Evolutionary conservation across 2,113 vertebrate genomes (phyloP).

Genomic region (Protobothrops mucrosquamatus): DNA sequence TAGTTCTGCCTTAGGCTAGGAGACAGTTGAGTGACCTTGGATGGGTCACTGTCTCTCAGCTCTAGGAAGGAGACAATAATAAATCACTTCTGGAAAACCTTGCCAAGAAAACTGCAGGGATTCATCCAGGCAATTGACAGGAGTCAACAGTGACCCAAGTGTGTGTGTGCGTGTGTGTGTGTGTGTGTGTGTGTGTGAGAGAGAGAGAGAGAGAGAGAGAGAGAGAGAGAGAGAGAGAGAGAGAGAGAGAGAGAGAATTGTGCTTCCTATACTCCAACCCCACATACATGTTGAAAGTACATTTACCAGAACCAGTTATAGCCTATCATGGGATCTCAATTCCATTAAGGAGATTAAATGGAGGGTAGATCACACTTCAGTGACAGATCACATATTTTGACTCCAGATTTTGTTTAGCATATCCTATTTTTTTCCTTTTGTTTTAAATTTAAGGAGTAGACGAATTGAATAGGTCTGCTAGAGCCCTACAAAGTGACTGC

Average conservation of each 20-base stretch:
- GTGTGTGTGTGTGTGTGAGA: too few species aligned
- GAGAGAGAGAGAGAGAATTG: not conserved
- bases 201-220: too few species aligned
- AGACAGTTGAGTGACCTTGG: too few species aligned
- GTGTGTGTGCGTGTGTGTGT: too few species aligned
- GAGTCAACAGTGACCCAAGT: too few species aligned
- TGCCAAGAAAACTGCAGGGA: too few species aligned
- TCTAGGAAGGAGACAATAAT: too few species aligned
- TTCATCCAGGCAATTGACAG: too few species aligned
- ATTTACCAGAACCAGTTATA: not conserved
- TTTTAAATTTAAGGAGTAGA: not conserved
- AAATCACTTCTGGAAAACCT: too few species aligned
- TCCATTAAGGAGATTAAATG: not conserved
- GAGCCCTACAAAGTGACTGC: not conserved
- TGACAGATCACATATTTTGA: not conserved
- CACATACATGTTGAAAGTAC: not conserved
- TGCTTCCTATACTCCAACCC: not conserved
- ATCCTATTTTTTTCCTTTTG: not conserved
- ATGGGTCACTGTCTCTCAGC: too few species aligned
- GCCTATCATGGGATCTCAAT: not conserved
- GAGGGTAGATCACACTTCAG: not conserved
- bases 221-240: too few species aligned
- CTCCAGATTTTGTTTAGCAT: not conserved
- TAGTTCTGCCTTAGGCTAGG: too few species aligned
- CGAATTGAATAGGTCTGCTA: not conserved